phyloP scores from a whole-genome alignment of 2,888 invertebrate species.

The Troglohyphantes excavatus region DNA sequence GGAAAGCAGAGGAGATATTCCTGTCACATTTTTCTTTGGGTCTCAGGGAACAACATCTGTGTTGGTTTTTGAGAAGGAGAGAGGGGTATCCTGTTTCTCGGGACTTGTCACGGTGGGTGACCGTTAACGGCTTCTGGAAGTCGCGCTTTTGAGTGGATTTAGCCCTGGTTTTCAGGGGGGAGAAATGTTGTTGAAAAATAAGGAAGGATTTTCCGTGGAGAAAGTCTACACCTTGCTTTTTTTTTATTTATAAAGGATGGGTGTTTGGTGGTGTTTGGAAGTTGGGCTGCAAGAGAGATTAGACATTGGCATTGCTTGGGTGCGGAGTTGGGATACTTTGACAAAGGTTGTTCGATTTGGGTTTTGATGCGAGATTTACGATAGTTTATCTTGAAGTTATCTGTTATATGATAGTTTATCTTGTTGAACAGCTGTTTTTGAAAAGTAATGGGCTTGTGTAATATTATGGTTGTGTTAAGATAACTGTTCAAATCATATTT shows the following conservation, averaged over 20 bases:
- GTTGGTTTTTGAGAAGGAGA: conserved; percentile 15
- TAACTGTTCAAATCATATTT: too few species aligned
- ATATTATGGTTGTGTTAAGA: too few species aligned
- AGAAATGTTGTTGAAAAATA: neutral
- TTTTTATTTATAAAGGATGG: neutral
- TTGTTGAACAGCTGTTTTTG: too few species aligned
- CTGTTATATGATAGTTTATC: too few species aligned
- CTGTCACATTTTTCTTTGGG: conserved; percentile 21
- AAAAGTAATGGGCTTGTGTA: too few species aligned
- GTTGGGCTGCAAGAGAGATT: too few species aligned
- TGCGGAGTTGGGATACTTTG: too few species aligned
- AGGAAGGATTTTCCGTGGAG: neutral
- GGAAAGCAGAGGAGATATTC: neutral
- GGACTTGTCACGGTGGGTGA: neutral
- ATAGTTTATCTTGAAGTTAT: too few species aligned
- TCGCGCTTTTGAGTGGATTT: neutral
- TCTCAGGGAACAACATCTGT: conserved; percentile 7
- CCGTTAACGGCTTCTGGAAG: conserved; percentile 10
- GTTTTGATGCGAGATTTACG: too few species aligned
- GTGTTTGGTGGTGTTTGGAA: too few species aligned
- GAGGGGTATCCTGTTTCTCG: conserved; percentile 9
- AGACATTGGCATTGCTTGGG: too few species aligned
- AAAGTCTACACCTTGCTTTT: neutral
- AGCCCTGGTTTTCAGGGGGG: neutral
- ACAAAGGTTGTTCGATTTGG: too few species aligned